Base-by-base conservation (phyloP, 1,140 invertebrate species). In the Nomia melanderi region DNA sequence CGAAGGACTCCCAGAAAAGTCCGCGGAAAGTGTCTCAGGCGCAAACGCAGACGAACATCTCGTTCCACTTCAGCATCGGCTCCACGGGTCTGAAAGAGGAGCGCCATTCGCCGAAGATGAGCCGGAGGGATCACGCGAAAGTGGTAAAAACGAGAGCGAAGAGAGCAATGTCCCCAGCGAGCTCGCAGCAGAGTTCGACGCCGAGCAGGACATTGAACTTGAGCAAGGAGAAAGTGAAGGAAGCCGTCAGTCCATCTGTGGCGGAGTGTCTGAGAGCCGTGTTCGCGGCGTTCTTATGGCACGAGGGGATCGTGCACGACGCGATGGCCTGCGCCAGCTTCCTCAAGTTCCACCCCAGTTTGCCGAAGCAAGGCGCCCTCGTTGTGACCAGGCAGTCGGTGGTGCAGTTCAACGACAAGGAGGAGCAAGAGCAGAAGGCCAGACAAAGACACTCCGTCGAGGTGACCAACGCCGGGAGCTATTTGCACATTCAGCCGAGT, bases 291-390 rank as follows among this genome's bases (percentile, higher is more conserved):
- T 96, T 99, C 86, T 91, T 99, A 1, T 99, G 98, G 98, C 98
- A 99, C 90, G 98, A 99, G 93, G 98, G 97, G 1, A 96, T 99
- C 54, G 97, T 99, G 0, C 97, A 99, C 89, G 98, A 99, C 90
- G 98, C 98, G 7, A 99, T 99, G 96, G 98, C 98, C 0, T 98
- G 97, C 88, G 97, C 98, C 0, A 97, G 98, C 6, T 99, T 98
- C 88, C 93, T 99, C 0, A 98, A 98, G 92, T 99, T 99, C 89
- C 97, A 99, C 91, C 98, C 97, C 8, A 95, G 95, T 25, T 91
- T 98, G 70, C 96, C 96, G 7, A 97, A 97, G 86, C 94, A 96
- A 84, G 96, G 96, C 6, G 95, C 96, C 25, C 92, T 94, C 1
- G 96, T 96, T 17, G 94, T 97, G 0, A 96, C 96, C 0, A 91